Evolutionary conservation across 2,797 vertebrate species (phyloP), one percentile per base, ranked within the genome.

Genomic region (Pangasius macronema): DNA sequence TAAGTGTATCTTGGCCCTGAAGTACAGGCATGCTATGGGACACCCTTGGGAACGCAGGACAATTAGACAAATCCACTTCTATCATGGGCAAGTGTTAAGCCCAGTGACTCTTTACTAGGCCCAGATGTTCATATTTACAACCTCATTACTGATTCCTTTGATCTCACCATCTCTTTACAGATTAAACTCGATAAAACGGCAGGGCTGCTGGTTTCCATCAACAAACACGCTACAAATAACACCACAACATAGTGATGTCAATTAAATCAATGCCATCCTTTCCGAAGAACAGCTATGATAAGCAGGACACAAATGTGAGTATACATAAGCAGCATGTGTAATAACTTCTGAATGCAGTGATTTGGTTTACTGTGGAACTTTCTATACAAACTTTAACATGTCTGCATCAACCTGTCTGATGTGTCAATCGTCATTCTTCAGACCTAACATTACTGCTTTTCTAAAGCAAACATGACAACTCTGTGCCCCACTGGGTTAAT

Each of bases 111-210:
- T 85, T 87, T 79, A 73, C 86, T 90, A 13, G n/a, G 84, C 51
- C 61, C 89, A 91, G 85, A 88, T 85, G 89, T 88, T 83, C 67
- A 33, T 68, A 82, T 93, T 93, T 90, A 90, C 86, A 88, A 73
- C 79, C 90, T 92, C 86, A 85, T 93, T 89, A 91, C 84, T 59
- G 70, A 86, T 91, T 85, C 39, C 57, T 89, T 91, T 90, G 85
- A 91, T 90, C 83, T 83, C 20, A 0, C 3, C 51, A 83, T 83
- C 83, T 82, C 82, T 79, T 82, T 53, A 89, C 83, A 85, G 83
- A 89, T 70, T 77, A 53, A 27, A 81, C n/a, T 39, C 68, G 89
- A 88, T 88, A 65, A 91, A 89, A 75, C n/a, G 11, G 5, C 70
- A 63, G 3, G 72, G 75, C 88, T 86, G 79, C 79, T 85, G 88